Evolutionary conservation across 2,888 invertebrate species (phyloP).

Genomic region (Arenicola marina): DNA sequence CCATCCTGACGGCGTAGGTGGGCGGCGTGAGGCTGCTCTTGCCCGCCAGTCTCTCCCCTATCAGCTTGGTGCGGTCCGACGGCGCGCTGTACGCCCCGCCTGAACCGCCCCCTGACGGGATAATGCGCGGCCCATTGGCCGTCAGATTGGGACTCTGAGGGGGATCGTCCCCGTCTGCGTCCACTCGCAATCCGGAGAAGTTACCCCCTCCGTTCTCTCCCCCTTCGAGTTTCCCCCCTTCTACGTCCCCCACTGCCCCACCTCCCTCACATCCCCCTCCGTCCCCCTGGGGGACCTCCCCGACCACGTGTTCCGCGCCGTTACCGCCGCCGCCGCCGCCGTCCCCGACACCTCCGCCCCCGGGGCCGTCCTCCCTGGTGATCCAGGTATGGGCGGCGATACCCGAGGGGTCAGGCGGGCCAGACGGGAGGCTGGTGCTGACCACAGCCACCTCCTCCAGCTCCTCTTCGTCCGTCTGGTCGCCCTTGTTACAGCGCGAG

Average conservation of each 20-base stretch:
- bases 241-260: no score
- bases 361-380: no score
- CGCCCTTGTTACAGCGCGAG: conserved; percentile 13
- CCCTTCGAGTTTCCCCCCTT: no score
- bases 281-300: no score
- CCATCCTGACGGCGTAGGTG: not conserved
- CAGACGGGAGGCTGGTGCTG: not conserved
- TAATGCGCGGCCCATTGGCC: conserved; percentile 1
- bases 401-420: not conserved
- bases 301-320: not conserved
- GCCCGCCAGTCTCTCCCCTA: conserved; percentile 7
- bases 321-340: not conserved
- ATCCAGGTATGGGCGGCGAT: no score
- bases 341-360: not conserved
- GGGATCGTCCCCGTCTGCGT: not conserved
- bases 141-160: not conserved
- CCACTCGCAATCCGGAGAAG: no score
- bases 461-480: conserved; percentile 20
- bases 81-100: not conserved
- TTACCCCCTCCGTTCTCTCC: no score
- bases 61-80: conserved; percentile 9
- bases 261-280: no score
- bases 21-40: not conserved
- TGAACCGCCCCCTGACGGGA: no score
- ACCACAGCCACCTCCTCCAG: conserved; percentile 9